These are phyloP conservation scores for Diadumene lineata DNA, from an alignment of 92 coral and sea anemone species.

Conservation along the genomic window DNA sequence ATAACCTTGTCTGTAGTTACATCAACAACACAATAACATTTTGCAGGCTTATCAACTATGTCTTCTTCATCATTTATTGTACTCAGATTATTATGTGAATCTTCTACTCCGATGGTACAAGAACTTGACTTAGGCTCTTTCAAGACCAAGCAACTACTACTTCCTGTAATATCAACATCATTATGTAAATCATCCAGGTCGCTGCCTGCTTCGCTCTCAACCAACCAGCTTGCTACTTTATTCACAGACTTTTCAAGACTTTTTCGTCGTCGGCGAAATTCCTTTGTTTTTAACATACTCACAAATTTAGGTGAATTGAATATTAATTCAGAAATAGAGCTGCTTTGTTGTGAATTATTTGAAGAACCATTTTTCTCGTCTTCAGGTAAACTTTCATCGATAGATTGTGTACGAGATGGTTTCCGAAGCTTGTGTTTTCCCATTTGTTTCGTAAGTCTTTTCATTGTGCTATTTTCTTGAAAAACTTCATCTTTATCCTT, in stretches of 20 bases:
- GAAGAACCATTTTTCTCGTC: conserved; percentile 18
- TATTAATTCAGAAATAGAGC: conserved; percentile 24
- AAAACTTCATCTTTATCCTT: conserved; percentile 4
- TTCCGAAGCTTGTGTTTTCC: not conserved
- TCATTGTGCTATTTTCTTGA: not conserved
- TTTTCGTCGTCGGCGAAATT: conserved; percentile 3
- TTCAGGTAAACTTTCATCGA: conserved; percentile 24
- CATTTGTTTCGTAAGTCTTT: conserved; percentile 1
- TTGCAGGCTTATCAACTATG: not conserved
- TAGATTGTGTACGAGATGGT: conserved; percentile 16
- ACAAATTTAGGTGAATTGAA: conserved; percentile 11
- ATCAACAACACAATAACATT: conserved; percentile 11
- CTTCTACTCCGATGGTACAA: too few species aligned
- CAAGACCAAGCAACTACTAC: too few species aligned
- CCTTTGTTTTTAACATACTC: conserved; percentile 19
- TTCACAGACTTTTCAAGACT: conserved; percentile 23
- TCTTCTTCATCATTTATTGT: not conserved
- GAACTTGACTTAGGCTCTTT: too few species aligned
- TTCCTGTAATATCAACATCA: too few species aligned
- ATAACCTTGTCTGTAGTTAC: conserved; percentile 8
- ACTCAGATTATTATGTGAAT: too few species aligned
- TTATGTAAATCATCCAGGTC: too few species aligned
- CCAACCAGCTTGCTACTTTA: conserved; percentile 29
- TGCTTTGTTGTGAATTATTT: conserved; percentile 15
- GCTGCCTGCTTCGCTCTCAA: conserved; percentile 10